Base-by-base conservation (phyloP, 1,140 invertebrate species). In the Physella acuta region DNA sequence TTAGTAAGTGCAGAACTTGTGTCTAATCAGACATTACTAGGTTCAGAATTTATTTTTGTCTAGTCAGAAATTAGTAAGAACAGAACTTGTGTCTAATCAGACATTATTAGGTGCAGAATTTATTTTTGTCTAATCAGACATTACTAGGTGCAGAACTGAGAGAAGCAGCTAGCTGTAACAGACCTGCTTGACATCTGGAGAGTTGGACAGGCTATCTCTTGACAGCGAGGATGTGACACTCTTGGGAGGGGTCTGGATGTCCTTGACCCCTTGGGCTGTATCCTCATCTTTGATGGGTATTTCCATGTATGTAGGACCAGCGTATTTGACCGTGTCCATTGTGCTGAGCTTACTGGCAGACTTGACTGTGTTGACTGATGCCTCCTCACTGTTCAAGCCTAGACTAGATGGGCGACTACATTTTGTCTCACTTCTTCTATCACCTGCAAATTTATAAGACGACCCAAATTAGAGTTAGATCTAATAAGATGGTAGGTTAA, bases 181-280 rank as follows among this genome's bases (percentile, higher is more conserved):
- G n/a, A 58, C 56, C 56, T 58, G 59, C 39, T 61, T 61, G 1
- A 61, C 14, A 26, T 72, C 71, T 28, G 71, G 71, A 0, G 71
- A 62, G 11, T 68, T 66, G 28, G 73, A 63, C 58, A 78, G 63
- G 52, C 75, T 76, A 64, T 79, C 78, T 49, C 76, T 79, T 17
- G 78, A 79, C 26, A 79, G 4, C 3, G 73, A 75, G 24, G 78
- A 74, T 33, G 65, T 62, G 53, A 73, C 55, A 63, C 73, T 79
- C 28, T 67, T 60, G 30, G 68, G 56, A 2, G 74, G 70, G 4
- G 68, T 74, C 39, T 44, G 11, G 5, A 66, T 68, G 26, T 72
- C 65, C 33, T 44, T 39, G 8, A 61, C 36, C 16, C 34, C 16
- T 24, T 66, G n/a, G 28, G 39, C 26, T 16, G 55, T 37, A 37